phyloP scores from a whole-genome alignment of 2,113 vertebrate species.

The Podilymbus podiceps region DNA sequence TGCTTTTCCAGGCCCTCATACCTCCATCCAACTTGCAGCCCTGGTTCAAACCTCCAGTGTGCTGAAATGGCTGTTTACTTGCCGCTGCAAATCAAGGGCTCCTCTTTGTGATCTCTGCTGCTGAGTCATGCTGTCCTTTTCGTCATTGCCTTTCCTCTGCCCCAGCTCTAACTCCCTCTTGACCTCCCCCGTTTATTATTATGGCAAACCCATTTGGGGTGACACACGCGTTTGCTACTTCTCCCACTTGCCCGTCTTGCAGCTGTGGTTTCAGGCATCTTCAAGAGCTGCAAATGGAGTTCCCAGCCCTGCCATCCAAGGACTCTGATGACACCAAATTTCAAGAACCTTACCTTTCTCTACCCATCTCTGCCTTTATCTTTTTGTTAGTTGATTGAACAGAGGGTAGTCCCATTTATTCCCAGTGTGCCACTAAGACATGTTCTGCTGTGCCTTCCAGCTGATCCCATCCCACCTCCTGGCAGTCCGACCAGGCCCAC shows the following conservation, averaged over 20 bases:
- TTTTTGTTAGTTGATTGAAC: not conserved
- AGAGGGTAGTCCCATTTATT: not conserved
- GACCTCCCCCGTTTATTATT: not conserved
- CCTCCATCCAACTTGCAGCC: not conserved
- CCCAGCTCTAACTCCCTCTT: not conserved
- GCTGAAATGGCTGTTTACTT: constrained; percentile 31
- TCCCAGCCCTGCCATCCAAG: not conserved
- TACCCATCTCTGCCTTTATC: not conserved
- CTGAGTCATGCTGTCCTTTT: constrained; percentile 1
- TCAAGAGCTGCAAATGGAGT: not conserved
- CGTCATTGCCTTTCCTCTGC: not conserved
- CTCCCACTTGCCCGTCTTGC: not conserved
- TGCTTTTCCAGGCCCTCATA: not conserved
- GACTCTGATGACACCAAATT: not conserved
- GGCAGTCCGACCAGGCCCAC: not conserved
- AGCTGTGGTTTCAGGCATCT: not conserved
- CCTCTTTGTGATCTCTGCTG: constrained; percentile 22
- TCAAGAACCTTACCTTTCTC: not conserved
- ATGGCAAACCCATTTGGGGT: not conserved
- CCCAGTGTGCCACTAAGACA: not conserved
- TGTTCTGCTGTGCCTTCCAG: not conserved
- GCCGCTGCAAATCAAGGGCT: not conserved
- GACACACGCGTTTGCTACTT: not conserved
- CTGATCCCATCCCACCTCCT: not conserved
- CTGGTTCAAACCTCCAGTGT: not conserved